Evolutionary conservation across 2,113 vertebrate species (phyloP).

Genomic region (Chroicocephalus ridibundus): DNA sequence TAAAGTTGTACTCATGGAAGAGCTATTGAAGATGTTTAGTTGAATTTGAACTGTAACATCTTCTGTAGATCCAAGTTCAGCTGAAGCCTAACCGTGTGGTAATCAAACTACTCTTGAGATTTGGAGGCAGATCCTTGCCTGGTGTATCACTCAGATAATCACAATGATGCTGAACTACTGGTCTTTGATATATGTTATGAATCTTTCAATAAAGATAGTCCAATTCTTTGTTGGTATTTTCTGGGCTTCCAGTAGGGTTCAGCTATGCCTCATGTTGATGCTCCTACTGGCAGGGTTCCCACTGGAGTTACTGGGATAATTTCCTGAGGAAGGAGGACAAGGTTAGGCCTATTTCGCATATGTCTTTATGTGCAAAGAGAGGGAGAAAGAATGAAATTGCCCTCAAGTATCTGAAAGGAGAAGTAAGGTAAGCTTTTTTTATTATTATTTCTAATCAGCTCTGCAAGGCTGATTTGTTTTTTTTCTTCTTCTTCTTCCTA

Average conservation of each 20-base stretch:
- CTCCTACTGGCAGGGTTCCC: background rate
- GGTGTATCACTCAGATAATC: background rate
- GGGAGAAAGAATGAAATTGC: background rate
- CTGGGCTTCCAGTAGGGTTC: background rate
- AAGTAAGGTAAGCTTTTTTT: background rate
- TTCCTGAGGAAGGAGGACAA: background rate
- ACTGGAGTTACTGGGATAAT: background rate
- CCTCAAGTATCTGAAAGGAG: background rate
- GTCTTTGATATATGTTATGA: background rate
- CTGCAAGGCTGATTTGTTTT: background rate
- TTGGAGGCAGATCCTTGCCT: background rate
- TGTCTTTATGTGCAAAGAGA: background rate
- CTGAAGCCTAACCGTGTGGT: background rate
- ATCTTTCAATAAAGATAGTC: background rate
- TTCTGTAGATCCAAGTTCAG: background rate
- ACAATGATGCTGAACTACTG: background rate
- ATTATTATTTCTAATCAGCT: background rate
- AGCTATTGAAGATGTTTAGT: background rate
- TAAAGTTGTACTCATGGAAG: background rate
- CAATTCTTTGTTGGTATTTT: background rate
- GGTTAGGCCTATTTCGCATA: background rate
- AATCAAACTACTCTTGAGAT: background rate
- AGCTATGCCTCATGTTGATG: background rate
- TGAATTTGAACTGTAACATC: background rate
- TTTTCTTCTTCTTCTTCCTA: fast-evolving